phyloP scores from a whole-genome alignment of 2,888 invertebrate genomes.

The Parnassius mnemosyne region DNA sequence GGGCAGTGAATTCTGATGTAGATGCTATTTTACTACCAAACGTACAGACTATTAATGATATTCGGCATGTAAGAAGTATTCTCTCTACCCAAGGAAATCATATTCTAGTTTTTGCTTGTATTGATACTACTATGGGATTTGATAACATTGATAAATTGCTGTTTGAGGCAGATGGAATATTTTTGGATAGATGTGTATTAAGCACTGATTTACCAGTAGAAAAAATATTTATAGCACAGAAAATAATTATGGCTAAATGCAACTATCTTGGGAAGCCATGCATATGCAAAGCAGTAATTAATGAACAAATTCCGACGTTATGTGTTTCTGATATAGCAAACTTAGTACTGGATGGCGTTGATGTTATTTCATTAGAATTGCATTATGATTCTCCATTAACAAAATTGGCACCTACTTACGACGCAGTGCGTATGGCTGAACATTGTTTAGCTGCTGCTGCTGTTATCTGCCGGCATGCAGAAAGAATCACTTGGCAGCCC shows the following conservation, averaged over 20 bases:
- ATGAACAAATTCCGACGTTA: conserved; percentile 90
- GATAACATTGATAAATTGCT: conserved; percentile 87
- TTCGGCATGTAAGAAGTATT: conserved; percentile 51
- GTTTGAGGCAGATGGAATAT: conserved; percentile 89
- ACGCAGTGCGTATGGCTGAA: conserved; percentile 73
- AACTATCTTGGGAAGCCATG: conserved; percentile 92
- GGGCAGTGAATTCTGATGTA: conserved; percentile 68
- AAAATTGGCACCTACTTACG: conserved; percentile 54
- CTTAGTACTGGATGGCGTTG: conserved; percentile 93
- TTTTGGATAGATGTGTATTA: conserved; percentile 91
- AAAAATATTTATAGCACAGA: conserved; percentile 92
- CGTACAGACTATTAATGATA: conserved; percentile 53
- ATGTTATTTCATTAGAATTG: conserved; percentile 90
- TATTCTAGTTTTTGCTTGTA: conserved; percentile 62
- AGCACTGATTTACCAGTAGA: conserved; percentile 93
- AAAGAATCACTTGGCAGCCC: conserved; percentile 90
- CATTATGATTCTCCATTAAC: conserved; percentile 67
- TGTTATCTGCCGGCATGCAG: conserved; percentile 91
- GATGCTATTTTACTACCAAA: conserved; percentile 66
- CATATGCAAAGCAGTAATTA: conserved; percentile 91
- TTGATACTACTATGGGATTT: conserved; percentile 58
- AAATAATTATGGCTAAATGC: conserved; percentile 91
- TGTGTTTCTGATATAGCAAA: conserved; percentile 94
- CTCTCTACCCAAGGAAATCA: conserved; percentile 67
- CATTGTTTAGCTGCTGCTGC: conserved; percentile 86